phyloP scores from a whole-genome alignment of 2,797 vertebrate genomes.

The Ctenopoma kingsleyae region DNA sequence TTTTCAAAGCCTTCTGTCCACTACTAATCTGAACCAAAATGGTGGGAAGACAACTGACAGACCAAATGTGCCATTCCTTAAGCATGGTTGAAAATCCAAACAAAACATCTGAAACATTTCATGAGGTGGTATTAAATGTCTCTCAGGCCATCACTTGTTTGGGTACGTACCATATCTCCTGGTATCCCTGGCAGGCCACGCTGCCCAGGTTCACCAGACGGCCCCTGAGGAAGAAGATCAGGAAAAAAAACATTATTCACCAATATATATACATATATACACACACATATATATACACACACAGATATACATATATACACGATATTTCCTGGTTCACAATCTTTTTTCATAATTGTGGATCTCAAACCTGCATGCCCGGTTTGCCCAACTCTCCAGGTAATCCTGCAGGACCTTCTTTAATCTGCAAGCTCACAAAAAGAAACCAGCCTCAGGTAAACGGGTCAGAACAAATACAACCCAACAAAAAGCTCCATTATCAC shows the following conservation, averaged over 20 bases:
- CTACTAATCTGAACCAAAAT: no score
- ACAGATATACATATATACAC: no score
- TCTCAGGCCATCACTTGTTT: neutral
- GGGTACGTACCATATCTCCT: constrained; percentile 84
- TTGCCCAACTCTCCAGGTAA: constrained; percentile 87
- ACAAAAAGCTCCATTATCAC: neutral
- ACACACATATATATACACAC: no score
- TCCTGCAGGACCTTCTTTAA: constrained; percentile 82
- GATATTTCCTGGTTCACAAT: neutral
- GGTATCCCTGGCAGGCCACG: constrained; percentile 81
- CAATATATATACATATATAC: neutral
- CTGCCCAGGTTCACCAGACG: constrained; percentile 83
- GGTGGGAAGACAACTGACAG: no score
- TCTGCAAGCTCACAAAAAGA: constrained; percentile 85
- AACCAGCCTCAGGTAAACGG: constrained; percentile 58
- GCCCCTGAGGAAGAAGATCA: constrained; percentile 78
- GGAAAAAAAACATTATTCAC: neutral
- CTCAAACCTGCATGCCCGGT: constrained; percentile 84
- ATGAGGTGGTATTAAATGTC: neutral
- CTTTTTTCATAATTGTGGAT: neutral
- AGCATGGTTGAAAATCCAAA: no score
- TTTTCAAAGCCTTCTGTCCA: no score
- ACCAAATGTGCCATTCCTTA: no score
- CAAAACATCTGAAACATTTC: no score
- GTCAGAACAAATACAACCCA: neutral